Percentiles rank a stretch among this genome's conserved stretches.
These are phyloP conservation scores for Athetis lepigone DNA, from an alignment of 2,888 invertebrate species.

Conservation along the genomic window DNA sequence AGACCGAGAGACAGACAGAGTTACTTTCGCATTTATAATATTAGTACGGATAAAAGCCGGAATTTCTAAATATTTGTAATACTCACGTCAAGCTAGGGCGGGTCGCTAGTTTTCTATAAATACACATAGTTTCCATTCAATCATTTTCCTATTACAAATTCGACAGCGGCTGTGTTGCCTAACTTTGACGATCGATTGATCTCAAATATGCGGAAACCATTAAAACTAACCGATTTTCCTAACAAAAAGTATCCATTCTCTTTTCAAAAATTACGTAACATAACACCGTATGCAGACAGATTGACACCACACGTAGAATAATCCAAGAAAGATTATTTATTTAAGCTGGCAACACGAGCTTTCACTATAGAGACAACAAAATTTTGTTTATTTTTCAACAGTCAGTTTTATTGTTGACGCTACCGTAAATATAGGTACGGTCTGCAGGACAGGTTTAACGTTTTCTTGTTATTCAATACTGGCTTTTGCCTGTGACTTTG, in stretches of 20 bases:
- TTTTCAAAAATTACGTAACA: slow-evolving; percentile 23
- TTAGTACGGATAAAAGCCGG: no score
- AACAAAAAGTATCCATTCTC: slow-evolving; percentile 36
- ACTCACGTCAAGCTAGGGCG: no score
- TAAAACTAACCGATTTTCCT: slow-evolving; percentile 18
- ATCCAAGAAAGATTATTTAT: slow-evolving; percentile 55
- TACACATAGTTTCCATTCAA: not conserved
- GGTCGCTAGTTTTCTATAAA: not conserved
- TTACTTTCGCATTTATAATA: no score
- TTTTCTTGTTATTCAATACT: no score
- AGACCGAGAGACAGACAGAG: no score
- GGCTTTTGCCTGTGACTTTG: no score
- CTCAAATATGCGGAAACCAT: slow-evolving; percentile 27
- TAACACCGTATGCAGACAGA: slow-evolving; percentile 49
- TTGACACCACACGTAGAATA: slow-evolving; percentile 48
- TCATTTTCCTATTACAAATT: not conserved
- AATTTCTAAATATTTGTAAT: no score
- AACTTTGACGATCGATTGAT: slow-evolving; percentile 31
- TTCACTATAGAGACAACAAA: slow-evolving; percentile 62
- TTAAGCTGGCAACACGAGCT: slow-evolving; percentile 49
- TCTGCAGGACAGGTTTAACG: no score
- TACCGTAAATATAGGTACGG: slow-evolving; percentile 47
- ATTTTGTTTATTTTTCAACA: slow-evolving; percentile 59
- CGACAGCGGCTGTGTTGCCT: not conserved
- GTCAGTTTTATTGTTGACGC: slow-evolving; percentile 64